Percentiles rank a stretch among this genome's conserved stretches.
These are phyloP conservation scores for Tenualosa ilisha DNA, from an alignment of 2,797 vertebrate genomes.

Conservation along the genomic window DNA sequence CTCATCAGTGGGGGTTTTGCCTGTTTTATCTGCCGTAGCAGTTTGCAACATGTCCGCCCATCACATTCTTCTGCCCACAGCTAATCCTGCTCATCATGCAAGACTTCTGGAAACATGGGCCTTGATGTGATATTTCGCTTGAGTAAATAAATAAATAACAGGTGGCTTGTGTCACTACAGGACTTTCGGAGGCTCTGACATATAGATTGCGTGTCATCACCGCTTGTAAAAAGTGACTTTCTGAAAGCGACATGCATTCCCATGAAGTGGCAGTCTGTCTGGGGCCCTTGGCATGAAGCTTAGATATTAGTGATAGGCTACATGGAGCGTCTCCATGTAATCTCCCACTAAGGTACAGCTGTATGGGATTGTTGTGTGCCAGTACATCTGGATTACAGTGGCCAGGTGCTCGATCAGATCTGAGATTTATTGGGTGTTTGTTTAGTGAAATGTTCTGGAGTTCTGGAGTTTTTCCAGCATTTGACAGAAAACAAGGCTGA, in stretches of 20 bases:
- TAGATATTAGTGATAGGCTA: background rate
- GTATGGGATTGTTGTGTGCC: background rate
- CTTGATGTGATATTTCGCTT: background rate
- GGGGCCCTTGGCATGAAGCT: background rate
- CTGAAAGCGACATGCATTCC: background rate
- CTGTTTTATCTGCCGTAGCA: background rate
- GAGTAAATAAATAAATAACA: background rate
- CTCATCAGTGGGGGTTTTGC: background rate
- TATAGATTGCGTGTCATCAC: background rate
- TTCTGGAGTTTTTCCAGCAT: background rate
- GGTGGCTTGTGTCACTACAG: background rate
- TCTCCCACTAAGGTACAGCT: background rate
- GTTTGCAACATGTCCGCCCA: too few relatives aligned
- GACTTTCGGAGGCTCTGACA: background rate
- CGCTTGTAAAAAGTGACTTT: background rate
- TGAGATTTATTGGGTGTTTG: conserved; percentile 3
- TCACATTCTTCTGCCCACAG: background rate
- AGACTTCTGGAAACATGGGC: background rate
- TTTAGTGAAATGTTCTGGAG: background rate
- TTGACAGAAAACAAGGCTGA: background rate
- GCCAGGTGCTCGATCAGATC: conserved; percentile 12
- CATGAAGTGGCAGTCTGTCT: background rate
- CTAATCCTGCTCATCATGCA: conserved; percentile 14
- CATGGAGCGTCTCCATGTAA: background rate
- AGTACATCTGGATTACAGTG: conserved; percentile 10